Percentiles rank a stretch among this genome's conserved stretches.
Evolutionary conservation across 2,797 vertebrate species (phyloP).

Genomic region (Gorsachius magnificus): DNA sequence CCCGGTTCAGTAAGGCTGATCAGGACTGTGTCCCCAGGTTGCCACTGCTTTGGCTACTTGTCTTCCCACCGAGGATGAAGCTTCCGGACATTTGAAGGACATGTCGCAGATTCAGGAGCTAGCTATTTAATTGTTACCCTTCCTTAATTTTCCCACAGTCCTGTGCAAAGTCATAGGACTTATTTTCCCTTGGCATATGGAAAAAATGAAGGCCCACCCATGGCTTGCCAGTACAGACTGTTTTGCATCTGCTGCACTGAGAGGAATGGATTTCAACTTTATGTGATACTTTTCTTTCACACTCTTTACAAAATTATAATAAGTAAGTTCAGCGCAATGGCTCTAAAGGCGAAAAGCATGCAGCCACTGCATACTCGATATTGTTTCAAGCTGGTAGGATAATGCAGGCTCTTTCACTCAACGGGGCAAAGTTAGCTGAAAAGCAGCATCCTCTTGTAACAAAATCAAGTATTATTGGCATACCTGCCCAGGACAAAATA

Average conservation of each 20-base stretch:
- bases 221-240: not conserved
- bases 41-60: not conserved
- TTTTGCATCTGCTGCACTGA: not conserved
- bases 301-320: not conserved
- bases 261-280: not conserved
- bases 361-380: not conserved
- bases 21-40: not conserved
- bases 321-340: not conserved
- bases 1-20: not conserved
- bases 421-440: not conserved
- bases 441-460: not conserved
- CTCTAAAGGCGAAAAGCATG: not conserved
- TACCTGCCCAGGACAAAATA: fast-evolving
- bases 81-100: not conserved
- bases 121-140: not conserved
- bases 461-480: not conserved
- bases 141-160: not conserved
- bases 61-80: not conserved
- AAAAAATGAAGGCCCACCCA: not conserved
- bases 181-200: not conserved
- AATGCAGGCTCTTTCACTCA: not conserved
- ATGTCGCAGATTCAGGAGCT: not conserved
- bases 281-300: not conserved
- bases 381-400: not conserved
- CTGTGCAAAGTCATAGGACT: not conserved